These are phyloP conservation scores for Danio aesculapii DNA, from an alignment of 2,797 vertebrate genomes.

Conservation along the genomic window DNA sequence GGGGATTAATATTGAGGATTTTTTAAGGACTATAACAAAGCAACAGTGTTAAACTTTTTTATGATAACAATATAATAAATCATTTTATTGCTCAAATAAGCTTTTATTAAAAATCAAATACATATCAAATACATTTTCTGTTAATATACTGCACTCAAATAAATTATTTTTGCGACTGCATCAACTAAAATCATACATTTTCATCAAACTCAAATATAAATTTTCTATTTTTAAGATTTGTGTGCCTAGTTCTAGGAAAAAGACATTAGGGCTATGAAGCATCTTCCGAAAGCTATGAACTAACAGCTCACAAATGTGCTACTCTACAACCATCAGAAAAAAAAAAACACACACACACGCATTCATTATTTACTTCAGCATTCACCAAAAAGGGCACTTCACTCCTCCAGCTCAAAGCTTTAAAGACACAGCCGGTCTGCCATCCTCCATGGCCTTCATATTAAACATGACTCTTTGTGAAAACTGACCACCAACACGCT, in stretches of 20 bases:
- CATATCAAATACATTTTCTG: neutral
- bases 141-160: too few species aligned
- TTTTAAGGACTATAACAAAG: too few species aligned
- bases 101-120: conserved; percentile 1
- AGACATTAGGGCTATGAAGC: neutral
- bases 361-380: conserved; percentile 34
- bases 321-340: conserved; percentile 10
- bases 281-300: conserved; percentile 8
- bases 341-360: neutral
- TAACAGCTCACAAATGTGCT: conserved; percentile 11
- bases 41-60: neutral
- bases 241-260: neutral
- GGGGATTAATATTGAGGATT: too few species aligned
- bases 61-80: neutral
- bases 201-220: too few species aligned
- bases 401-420: conserved; percentile 22
- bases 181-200: neutral
- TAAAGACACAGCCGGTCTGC: neutral
- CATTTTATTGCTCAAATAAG: neutral
- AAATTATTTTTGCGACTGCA: neutral
- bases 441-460: neutral
- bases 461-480: neutral
- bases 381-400: conserved; percentile 21
- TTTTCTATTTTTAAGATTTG: neutral
- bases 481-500: neutral